Evolutionary conservation across 2,113 vertebrate genomes (phyloP).

Genomic region (Excalfactoria chinensis): DNA sequence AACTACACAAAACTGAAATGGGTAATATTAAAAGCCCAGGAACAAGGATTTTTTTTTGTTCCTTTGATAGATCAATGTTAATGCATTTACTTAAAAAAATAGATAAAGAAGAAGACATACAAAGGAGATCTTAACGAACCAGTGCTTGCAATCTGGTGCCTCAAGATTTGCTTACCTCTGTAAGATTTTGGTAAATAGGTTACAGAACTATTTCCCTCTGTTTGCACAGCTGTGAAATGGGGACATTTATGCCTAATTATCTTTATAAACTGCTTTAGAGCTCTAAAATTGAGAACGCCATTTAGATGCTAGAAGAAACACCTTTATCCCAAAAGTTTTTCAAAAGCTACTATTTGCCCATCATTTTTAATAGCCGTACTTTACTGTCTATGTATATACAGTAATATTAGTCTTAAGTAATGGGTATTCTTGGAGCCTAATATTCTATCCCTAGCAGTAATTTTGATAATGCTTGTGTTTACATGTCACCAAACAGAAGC

Average conservation of each 20-base stretch:
- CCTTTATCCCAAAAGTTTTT: neutral
- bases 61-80: slow-evolving; percentile 34
- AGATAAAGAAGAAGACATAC: neutral
- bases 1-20: neutral
- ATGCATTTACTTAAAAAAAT: slow-evolving; percentile 22
- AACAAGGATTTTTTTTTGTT: neutral
- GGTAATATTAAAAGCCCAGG: neutral
- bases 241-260: slow-evolving; percentile 66
- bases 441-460: neutral
- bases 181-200: slow-evolving; percentile 63
- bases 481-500: neutral
- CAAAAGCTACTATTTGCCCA: neutral
- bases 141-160: slow-evolving; percentile 51
- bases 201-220: slow-evolving; percentile 52
- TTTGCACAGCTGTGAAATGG: slow-evolving; percentile 68
- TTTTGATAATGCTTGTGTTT: neutral
- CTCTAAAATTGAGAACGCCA: slow-evolving; percentile 38
- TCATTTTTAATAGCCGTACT: neutral
- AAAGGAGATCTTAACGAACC: slow-evolving; percentile 31
- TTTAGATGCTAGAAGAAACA: neutral
- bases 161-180: slow-evolving; percentile 60
- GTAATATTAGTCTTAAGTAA: neutral
- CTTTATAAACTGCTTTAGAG: slow-evolving; percentile 57
- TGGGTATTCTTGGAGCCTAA: neutral
- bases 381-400: neutral